Percentiles rank a stretch among this genome's conserved stretches.
Evolutionary conservation across 2,797 vertebrate species (phyloP).

Genomic region (Petrocephalus sullivani): DNA sequence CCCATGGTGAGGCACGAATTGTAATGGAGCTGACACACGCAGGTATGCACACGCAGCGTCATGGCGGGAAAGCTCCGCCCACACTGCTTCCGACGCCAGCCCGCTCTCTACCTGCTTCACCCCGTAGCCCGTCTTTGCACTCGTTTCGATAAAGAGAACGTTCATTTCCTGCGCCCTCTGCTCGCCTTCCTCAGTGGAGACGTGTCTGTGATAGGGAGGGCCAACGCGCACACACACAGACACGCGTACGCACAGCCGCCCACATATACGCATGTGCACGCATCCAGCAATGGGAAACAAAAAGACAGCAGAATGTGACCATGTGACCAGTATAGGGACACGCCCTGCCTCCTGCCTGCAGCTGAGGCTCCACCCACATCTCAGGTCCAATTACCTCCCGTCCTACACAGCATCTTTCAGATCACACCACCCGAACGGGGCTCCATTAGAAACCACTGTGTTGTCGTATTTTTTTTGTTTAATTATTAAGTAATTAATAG

Average conservation of each 20-base stretch:
- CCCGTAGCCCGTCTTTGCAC: conserved; percentile 73
- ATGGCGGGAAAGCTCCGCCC: not conserved
- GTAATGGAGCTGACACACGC: not conserved
- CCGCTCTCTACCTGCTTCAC: conserved; percentile 68
- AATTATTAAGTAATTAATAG: not conserved
- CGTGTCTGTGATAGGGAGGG: conserved; percentile 59
- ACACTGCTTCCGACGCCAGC: not conserved
- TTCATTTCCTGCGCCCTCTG: conserved; percentile 70
- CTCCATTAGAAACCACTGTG: not conserved
- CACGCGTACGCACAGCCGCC: not conserved
- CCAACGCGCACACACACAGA: not conserved
- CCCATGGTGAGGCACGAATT: not conserved
- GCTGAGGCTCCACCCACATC: conserved; percentile 36
- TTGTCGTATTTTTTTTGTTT: not conserved
- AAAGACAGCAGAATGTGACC: conserved; percentile 45
- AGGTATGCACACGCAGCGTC: not conserved
- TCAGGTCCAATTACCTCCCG: conserved; percentile 21
- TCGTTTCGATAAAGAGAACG: conserved; percentile 73
- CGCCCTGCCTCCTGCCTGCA: conserved; percentile 50
- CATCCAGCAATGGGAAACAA: conserved; percentile 39
- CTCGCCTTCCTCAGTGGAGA: conserved; percentile 67
- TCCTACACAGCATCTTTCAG: not conserved
- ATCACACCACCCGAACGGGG: no score
- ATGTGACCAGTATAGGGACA: conserved; percentile 36
- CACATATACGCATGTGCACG: conserved; percentile 7